Evolutionary conservation across 2,113 vertebrate species (phyloP).

Genomic region (Corythoichthys intestinalis): DNA sequence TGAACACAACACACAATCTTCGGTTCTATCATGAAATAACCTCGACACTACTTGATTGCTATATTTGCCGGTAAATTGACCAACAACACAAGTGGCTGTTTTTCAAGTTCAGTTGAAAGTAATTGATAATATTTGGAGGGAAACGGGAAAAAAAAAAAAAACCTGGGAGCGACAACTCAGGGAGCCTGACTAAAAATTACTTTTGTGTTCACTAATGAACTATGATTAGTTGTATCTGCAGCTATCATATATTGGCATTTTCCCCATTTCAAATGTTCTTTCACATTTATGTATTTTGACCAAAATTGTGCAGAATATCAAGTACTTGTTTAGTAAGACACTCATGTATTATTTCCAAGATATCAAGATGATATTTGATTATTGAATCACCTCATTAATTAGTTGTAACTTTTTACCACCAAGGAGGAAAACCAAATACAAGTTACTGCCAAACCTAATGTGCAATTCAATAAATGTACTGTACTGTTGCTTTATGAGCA

Average conservation of each 20-base stretch:
- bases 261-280: constrained; percentile 3
- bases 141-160: constrained; percentile 13
- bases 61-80: constrained; percentile 39
- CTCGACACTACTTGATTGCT: constrained; percentile 32
- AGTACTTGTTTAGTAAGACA: constrained; percentile 40
- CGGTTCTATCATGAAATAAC: background rate
- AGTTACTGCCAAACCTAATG: constrained; percentile 1
- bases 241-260: too few relatives aligned
- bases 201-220: constrained; percentile 26
- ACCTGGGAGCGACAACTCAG: constrained; percentile 45
- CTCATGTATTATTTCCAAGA: constrained; percentile 17
- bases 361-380: constrained; percentile 10
- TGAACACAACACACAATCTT: background rate
- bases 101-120: constrained; percentile 19
- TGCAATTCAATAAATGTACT: background rate
- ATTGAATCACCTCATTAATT: background rate
- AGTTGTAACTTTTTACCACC: background rate
- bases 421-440: constrained; percentile 21
- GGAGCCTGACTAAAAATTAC: constrained; percentile 17
- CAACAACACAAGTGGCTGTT: constrained; percentile 6
- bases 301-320: constrained; percentile 40
- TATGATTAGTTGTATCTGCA: background rate
- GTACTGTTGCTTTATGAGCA: background rate
- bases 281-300: constrained; percentile 9
- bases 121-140: background rate